Evolutionary conservation across 2,797 vertebrate genomes (phyloP).

Genomic region (Falco berigora): DNA sequence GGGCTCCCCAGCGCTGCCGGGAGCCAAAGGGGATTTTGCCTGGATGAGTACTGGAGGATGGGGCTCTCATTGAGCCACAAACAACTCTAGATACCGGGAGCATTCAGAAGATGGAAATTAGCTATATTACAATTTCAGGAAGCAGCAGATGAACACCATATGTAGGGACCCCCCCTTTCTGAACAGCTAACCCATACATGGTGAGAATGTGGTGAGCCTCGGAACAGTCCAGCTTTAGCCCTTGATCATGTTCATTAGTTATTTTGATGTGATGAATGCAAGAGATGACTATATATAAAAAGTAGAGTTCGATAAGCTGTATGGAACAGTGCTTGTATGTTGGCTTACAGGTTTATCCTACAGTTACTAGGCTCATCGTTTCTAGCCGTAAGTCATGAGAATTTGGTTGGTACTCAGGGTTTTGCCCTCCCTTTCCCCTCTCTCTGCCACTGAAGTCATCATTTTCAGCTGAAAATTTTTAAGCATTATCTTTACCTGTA

Average conservation of each 20-base stretch:
- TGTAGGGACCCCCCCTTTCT: accelerated
- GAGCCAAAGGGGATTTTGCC: not conserved
- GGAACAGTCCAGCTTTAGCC: not conserved
- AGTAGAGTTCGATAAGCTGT: not conserved
- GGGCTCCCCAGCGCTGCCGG: not conserved
- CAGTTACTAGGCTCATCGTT: not conserved
- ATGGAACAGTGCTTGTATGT: not conserved
- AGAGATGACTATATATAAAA: not conserved
- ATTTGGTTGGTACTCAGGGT: not conserved
- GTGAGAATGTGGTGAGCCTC: not conserved
- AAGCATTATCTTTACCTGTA: not conserved
- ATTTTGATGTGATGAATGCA: not conserved
- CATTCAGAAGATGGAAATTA: not conserved
- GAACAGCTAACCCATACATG: not conserved
- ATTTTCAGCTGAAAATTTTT: not conserved
- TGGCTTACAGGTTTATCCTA: not conserved
- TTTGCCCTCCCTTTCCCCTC: not conserved
- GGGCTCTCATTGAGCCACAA: not conserved
- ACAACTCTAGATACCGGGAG: not conserved
- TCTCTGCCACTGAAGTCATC: not conserved
- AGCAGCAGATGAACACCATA: not conserved
- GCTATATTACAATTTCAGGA: not conserved
- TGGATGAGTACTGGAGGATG: not conserved
- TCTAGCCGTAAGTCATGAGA: not conserved
- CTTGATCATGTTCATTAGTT: not conserved